Percentiles rank a stretch among this genome's conserved stretches.
Conservation (phyloP, 2,888 invertebrate genomes). For the Scaptodrosophila latifasciaeformis region DNA sequence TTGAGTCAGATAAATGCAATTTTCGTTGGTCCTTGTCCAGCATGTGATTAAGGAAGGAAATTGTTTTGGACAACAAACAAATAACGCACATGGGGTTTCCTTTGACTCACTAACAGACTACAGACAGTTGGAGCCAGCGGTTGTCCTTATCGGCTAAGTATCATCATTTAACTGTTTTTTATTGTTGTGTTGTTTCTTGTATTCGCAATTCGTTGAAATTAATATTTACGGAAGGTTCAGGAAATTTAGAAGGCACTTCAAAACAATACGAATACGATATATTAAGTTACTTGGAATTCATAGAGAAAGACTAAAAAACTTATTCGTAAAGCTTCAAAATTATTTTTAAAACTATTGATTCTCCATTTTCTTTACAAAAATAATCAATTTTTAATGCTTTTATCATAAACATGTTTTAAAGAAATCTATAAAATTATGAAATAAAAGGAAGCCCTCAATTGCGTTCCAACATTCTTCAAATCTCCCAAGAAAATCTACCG, state of each 20-base stretch:
- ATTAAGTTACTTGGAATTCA: background rate
- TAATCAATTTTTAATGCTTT: too few relatives aligned
- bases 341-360: constrained; percentile 14
- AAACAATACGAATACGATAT: constrained; percentile 26
- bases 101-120: constrained; percentile 1
- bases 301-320: too few relatives aligned
- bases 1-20: constrained; percentile 57
- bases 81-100: constrained; percentile 33
- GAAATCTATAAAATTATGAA: too few relatives aligned
- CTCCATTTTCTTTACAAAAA: constrained; percentile 17
- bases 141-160: too few relatives aligned
- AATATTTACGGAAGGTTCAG: constrained; percentile 39
- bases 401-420: too few relatives aligned
- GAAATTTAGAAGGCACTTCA: constrained; percentile 14
- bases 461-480: too few relatives aligned
- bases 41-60: constrained; percentile 74
- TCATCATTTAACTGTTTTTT: constrained; percentile 66
- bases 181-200: constrained; percentile 40
- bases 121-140: constrained; percentile 6
- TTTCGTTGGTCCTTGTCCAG: constrained; percentile 48
- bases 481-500: too few relatives aligned
- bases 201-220: constrained; percentile 51
- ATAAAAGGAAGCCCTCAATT: too few relatives aligned
- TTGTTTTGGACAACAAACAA: constrained; percentile 71
- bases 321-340: constrained; percentile 7